Evolutionary conservation across 1,140 invertebrate species (phyloP).

Genomic region (Aphis gossypii): DNA sequence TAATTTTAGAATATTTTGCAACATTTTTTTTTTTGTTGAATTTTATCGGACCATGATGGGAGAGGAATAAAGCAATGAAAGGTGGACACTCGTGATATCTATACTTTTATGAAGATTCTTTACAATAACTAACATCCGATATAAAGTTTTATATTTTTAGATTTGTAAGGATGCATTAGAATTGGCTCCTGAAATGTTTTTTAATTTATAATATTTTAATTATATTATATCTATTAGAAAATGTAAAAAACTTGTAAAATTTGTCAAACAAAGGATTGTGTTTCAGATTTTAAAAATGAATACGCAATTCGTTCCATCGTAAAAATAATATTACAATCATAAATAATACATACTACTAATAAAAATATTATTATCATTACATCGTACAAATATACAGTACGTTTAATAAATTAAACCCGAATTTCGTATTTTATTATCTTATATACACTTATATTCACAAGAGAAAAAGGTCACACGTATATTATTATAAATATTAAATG

Average conservation of each 20-base stretch:
- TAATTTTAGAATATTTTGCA: no score
- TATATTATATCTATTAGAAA: neutral
- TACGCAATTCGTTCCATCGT: neutral
- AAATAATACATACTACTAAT: no score
- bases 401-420: neutral
- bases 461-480: neutral
- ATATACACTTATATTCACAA: neutral
- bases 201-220: neutral
- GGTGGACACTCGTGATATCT: neutral
- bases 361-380: neutral
- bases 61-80: neutral
- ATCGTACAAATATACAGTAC: no score
- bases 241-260: neutral
- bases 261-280: neutral
- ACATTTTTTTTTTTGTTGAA: neutral
- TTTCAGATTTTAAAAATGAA: neutral
- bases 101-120: neutral
- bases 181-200: neutral
- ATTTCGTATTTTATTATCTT: neutral
- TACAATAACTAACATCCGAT: neutral
- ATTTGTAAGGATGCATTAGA: neutral
- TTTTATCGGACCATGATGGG: neutral
- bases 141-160: neutral
- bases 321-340: neutral
- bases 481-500: neutral